phyloP scores from a whole-genome alignment of 2,113 vertebrate genomes.

The rat (Rattus norvegicus) region GRCr8 NC_086024.1:78468001-78468500 shows the following conservation, averaged over 20 bases:
- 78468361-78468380: background rate
- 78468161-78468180: background rate
- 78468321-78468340: background rate
- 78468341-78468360: background rate
- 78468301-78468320: background rate
- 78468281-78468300: background rate
- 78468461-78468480: background rate
- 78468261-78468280: background rate
- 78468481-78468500: conserved; percentile 6
- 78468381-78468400: background rate
- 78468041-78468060: background rate
- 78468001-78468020: background rate
- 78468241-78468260: background rate
- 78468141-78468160: background rate
- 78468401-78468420: background rate
- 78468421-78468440: background rate
- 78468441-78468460: background rate
- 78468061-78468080: background rate
- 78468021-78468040: background rate
- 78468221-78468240: background rate
- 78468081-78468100: background rate
- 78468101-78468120: background rate
- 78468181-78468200: background rate
- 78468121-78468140: background rate
- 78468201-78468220: background rate